Conservation (phyloP, 2,113 vertebrate species). For the Onychostoma macrolepis region DNA sequence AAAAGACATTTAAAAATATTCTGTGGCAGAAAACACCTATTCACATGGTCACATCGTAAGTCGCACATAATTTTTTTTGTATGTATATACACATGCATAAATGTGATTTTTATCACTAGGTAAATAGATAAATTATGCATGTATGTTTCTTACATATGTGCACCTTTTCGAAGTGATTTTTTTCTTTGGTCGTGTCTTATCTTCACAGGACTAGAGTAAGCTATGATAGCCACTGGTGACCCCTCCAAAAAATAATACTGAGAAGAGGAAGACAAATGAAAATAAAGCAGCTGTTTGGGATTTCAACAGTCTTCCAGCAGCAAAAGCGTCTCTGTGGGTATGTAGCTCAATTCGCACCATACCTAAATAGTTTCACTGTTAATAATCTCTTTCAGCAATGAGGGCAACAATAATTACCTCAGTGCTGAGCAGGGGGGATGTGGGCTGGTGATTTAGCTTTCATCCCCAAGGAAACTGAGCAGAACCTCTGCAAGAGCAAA, state of each 20-base stretch:
- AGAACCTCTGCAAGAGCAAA: conserved; percentile 31
- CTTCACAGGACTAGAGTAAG: background rate
- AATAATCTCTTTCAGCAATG: conserved; percentile 50
- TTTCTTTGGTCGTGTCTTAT: background rate
- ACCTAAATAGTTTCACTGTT: conserved; percentile 53
- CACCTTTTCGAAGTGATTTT: no score
- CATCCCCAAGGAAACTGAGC: conserved; percentile 34
- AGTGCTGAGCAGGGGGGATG: conserved; percentile 34
- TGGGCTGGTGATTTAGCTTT: conserved; percentile 48
- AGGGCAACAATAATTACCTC: conserved; percentile 56
- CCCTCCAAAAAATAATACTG: background rate
- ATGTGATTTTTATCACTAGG: background rate
- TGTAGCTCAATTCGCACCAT: conserved; percentile 41
- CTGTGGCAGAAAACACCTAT: background rate
- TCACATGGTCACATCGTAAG: background rate
- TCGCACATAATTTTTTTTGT: background rate
- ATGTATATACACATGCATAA: background rate
- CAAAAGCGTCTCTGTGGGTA: conserved; percentile 18
- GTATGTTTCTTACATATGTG: no score
- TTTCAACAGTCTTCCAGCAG: background rate
- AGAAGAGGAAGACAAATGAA: background rate
- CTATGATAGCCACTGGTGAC: background rate
- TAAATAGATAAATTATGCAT: background rate
- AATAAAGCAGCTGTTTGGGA: background rate
- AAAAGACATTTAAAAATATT: background rate